Conservation (phyloP, 2,797 vertebrate species). For the Eurystomus glaucurus region DNA sequence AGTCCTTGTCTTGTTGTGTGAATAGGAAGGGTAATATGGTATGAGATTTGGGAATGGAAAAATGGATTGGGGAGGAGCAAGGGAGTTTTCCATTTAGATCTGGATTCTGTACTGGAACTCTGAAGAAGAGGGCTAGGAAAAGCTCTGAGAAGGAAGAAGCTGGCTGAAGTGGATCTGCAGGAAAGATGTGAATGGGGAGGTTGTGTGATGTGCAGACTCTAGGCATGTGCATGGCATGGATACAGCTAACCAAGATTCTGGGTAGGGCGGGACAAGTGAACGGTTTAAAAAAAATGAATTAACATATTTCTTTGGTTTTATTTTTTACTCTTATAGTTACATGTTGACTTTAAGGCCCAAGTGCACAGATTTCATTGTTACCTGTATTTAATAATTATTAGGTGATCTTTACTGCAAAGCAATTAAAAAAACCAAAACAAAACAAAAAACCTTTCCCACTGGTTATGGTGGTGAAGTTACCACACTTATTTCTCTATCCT, state of each 20-base stretch:
- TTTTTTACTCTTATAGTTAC: neutral
- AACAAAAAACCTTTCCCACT: neutral
- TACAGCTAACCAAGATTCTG: neutral
- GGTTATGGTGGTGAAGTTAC: neutral
- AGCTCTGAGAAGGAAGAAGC: neutral
- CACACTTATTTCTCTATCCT: neutral
- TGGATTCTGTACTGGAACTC: neutral
- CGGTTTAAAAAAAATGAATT: neutral
- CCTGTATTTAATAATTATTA: neutral
- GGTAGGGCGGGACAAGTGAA: neutral
- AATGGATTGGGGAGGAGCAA: neutral
- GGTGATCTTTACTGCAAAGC: neutral
- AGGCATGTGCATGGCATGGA: neutral
- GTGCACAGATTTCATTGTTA: neutral
- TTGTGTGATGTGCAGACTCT: neutral
- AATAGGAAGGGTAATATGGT: fast-evolving
- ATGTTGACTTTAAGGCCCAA: neutral
- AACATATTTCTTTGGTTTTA: neutral
- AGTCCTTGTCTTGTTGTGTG: neutral
- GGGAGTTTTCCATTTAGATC: neutral
- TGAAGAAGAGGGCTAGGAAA: neutral
- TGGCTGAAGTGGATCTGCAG: neutral
- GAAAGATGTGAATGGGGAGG: neutral
- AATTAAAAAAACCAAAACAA: neutral
- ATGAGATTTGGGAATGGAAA: neutral